Conservation (phyloP, 1,140 invertebrate species). For the Delia radicum region DNA sequence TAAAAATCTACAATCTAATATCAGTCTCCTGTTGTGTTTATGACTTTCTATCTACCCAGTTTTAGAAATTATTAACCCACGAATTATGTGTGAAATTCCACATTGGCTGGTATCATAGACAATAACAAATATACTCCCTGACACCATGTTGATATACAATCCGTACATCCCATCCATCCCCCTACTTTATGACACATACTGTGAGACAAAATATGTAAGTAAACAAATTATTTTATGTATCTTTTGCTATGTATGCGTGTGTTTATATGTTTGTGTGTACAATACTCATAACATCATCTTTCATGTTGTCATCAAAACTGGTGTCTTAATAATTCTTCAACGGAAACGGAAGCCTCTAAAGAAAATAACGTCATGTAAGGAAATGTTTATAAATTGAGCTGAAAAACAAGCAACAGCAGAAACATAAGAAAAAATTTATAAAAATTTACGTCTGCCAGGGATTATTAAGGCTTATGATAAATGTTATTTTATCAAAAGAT, state of each 20-base stretch:
- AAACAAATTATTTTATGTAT: conserved; percentile 19
- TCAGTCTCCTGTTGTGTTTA: not conserved
- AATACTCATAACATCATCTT: not conserved
- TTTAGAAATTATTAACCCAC: not conserved
- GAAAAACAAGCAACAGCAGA: not conserved
- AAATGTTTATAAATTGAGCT: conserved; percentile 16
- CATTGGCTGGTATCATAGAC: conserved; percentile 2
- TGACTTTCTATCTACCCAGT: not conserved
- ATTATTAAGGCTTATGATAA: conserved; percentile 22
- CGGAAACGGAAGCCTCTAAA: conserved; percentile 10
- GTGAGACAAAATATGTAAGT: not conserved
- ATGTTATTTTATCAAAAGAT: conserved; percentile 16
- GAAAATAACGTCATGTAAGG: not conserved
- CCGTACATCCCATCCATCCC: not conserved
- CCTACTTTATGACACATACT: not conserved
- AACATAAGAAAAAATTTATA: conserved; percentile 14
- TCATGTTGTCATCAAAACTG: conserved; percentile 22
- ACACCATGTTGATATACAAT: not conserved
- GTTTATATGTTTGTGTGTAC: not conserved
- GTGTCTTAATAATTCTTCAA: conserved; percentile 22
- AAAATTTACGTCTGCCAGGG: conserved; percentile 18
- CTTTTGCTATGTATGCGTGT: not conserved
- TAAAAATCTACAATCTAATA: too few species aligned
- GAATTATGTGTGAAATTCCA: conserved; percentile 20
- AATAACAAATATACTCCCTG: not conserved